Conservation (phyloP, 2,797 vertebrate species). For the Columba guinea region DNA sequence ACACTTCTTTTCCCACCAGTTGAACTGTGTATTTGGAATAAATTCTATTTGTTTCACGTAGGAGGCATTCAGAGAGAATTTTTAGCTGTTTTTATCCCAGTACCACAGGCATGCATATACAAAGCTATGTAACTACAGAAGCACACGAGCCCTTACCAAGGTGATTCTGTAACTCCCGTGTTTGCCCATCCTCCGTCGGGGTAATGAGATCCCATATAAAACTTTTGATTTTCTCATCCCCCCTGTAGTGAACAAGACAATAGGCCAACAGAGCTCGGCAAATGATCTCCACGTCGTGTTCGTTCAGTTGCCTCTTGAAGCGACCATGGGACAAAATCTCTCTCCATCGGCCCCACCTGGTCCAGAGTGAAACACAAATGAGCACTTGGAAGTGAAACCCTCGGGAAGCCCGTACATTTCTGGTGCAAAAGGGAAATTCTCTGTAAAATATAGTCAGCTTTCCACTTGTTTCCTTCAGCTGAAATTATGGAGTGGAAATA, state of each 20-base stretch:
- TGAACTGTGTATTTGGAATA: neutral
- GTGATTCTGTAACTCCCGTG: constrained; percentile 96
- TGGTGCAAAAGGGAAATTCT: neutral
- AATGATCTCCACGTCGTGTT: constrained; percentile 95
- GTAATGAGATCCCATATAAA: constrained; percentile 99
- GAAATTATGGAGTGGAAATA: neutral
- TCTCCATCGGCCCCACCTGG: constrained; percentile 97
- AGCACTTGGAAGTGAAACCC: neutral
- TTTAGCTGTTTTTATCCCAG: neutral
- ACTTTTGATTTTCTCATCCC: constrained; percentile 98
- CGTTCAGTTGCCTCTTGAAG: constrained; percentile 95
- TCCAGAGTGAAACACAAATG: constrained; percentile 8
- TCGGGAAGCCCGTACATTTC: neutral
- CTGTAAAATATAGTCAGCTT: neutral
- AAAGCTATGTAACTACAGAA: neutral
- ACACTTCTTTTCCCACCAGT: neutral
- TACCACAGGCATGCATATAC: accelerated
- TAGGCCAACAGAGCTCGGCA: constrained; percentile 94
- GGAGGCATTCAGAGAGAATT: neutral
- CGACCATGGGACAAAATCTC: constrained; percentile 96
- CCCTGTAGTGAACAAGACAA: constrained; percentile 95
- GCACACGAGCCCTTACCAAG: constrained; percentile 76
- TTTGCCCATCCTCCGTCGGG: constrained; percentile 93
- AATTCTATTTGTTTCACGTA: neutral
- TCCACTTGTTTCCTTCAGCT: neutral